Conservation (phyloP, 1,140 invertebrate species). For the Lucilia cuprina region DNA sequence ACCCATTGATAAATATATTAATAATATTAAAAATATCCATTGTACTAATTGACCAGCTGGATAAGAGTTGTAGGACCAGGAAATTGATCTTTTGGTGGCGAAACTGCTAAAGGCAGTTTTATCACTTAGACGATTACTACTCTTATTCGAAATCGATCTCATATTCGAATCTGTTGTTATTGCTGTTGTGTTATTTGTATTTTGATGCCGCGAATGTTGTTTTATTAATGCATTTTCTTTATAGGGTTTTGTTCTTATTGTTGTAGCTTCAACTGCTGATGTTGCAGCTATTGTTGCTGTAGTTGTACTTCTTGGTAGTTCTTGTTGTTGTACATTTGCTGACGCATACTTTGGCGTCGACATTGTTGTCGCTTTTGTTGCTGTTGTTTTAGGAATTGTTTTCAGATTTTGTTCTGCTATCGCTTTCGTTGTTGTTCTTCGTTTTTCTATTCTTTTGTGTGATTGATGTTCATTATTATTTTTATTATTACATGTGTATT, state of each 20-base stretch:
- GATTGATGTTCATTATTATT: conserved; percentile 40
- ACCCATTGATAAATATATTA: conserved; percentile 60
- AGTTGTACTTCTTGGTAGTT: background rate
- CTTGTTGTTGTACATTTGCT: background rate
- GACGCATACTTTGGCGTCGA: conserved; percentile 19
- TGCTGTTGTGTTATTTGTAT: background rate
- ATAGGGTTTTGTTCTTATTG: conserved; percentile 1
- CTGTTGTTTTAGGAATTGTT: conserved; percentile 41
- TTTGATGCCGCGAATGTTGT: background rate
- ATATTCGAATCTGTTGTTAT: background rate
- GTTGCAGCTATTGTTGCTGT: background rate
- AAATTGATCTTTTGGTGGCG: background rate
- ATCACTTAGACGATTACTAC: background rate
- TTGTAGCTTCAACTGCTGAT: background rate
- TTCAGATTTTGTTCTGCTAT: conserved; percentile 40
- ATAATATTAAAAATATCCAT: conserved; percentile 59
- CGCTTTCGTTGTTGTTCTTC: conserved; percentile 38
- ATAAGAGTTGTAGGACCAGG: background rate
- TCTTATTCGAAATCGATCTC: background rate
- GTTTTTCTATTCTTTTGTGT: conserved; percentile 43
- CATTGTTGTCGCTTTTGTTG: conserved; percentile 17
- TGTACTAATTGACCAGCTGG: conserved; percentile 39
- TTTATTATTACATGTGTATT: background rate
- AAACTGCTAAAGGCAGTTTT: background rate
- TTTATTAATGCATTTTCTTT: background rate